Evolutionary conservation across 2,888 invertebrate genomes (phyloP), one percentile per base, ranked within the genome.

Genomic region (Xestia ashworthii): DNA sequence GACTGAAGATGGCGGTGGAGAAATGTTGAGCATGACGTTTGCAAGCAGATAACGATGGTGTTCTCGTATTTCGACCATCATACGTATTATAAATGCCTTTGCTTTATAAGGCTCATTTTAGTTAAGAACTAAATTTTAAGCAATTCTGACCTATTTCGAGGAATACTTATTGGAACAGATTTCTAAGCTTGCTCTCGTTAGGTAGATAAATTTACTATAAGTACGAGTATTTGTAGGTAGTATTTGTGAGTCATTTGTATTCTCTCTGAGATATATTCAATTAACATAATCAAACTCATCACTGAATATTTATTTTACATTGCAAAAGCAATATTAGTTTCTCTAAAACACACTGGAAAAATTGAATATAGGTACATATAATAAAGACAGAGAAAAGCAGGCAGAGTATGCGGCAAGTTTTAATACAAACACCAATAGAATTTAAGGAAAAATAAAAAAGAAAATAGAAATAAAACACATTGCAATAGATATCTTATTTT

Each of bases 291-390:
- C 55, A 55, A 16, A 69, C n/a, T 55, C 44, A 44, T 22, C 16
- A 44, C 41, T 67, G 66, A 44, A 55, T 73, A 53, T 75, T 44
- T 44, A 60, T 74, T 53, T 53, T n/a, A 69, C 38, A 3, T 32
- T 50, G 16, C 1, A 74, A 74, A 62, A 22, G 9, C 48, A 73
- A 25, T 48, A 53, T 50, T n/a, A 3, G 25, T 19, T 64, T 32
- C 64, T 46, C 22, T 3, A 46, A 44, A 73, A 46, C 16, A 46
- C 38, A 22, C 22, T 5, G 38, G 22, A 5, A 6, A 46, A 22
- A 55, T 41, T 41, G 38, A n/a, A n/a, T n/a, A n/a, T n/a, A n/a
- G n/a, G n/a, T n/a, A n/a, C n/a, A n/a, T n/a, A n/a, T n/a, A n/a
- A 65, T 48, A 25, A 0, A 41, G 9, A 22, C 22, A 0, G 5